Base-by-base conservation (phyloP, 2,888 invertebrate species). In the Cyrtodaria siliqua region DNA sequence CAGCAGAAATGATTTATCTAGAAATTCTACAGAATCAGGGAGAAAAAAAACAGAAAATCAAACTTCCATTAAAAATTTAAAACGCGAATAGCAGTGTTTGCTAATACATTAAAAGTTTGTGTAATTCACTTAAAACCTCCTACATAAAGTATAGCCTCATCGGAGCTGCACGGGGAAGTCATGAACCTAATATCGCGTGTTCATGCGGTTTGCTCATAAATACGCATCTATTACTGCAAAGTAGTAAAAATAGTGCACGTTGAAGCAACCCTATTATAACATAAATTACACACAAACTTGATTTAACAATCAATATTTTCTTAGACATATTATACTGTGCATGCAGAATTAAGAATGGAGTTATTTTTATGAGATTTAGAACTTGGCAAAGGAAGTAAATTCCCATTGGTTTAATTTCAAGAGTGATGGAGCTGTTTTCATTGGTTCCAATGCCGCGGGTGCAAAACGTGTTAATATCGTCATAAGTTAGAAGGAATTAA, bases 261-360 rank as follows among this genome's bases (percentile, higher is more conserved):
- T 62, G 42, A 33, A 12, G 33, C 52, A 52, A 53, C 59, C 49
- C 40, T 9, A 26, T 33, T 64, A 66, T 52, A 60, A 66, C 72
- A 60, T 72, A 72, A 72, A 72, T 72, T 72, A 71, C 71, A 38
- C 42, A 57, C 59, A 66, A 72, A 59, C 52, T 64, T 60, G 42
- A 52, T 40, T 40, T 42, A 26, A 40, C 44, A 56, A 72, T 72
- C 72, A 66, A 72, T 72, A 72, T 29, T 72, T 42, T 52, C 18
- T 66, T 42, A 66, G 63, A 63, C 55, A 71, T 49, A 56, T 47
- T 55, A 49, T 42, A 47, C 53, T 57, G 50, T 47, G 26, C 27
- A 44, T 49, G 53, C 63, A 64, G 60, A 60, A 64, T 71, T 44
- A 63, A 59, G 71, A 57, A 59, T 59, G 52, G 52, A 66, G 67